Percentiles rank a stretch among this genome's conserved stretches.
Conservation (phyloP, 2,797 vertebrate genomes). For the Thalassophryne amazonica region DNA sequence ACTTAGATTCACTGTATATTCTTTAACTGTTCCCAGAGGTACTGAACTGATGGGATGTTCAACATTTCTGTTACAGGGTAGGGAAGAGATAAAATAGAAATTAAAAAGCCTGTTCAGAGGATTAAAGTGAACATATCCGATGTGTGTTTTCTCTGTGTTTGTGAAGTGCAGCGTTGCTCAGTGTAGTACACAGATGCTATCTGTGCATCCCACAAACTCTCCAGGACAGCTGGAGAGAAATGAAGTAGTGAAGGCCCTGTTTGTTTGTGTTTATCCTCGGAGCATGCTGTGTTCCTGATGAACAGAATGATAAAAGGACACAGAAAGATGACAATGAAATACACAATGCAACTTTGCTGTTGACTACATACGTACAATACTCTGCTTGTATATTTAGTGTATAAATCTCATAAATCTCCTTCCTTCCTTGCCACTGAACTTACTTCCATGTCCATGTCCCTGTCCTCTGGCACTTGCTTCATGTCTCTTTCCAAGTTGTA, state of each 20-base stretch:
- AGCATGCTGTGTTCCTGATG: constrained; percentile 67
- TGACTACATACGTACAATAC: constrained; percentile 21
- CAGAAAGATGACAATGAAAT: background rate
- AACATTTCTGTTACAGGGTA: constrained; percentile 12
- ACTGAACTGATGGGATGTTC: constrained; percentile 4
- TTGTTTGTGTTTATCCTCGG: constrained; percentile 73
- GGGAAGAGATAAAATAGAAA: constrained; percentile 48
- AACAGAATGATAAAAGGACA: constrained; percentile 42
- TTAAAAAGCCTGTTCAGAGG: constrained; percentile 36
- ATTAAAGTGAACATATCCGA: constrained; percentile 65
- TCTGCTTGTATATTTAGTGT: no score
- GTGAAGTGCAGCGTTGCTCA: constrained; percentile 60
- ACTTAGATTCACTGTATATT: background rate
- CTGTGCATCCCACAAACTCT: constrained; percentile 67
- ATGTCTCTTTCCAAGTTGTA: constrained; percentile 18
- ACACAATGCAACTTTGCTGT: background rate
- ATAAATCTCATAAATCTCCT: no score
- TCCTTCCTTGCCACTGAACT: no score
- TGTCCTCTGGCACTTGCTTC: background rate
- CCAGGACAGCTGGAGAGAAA: constrained; percentile 35
- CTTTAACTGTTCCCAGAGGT: background rate
- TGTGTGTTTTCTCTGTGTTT: constrained; percentile 66
- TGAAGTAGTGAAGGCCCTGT: constrained; percentile 38
- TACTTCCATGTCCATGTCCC: constrained; percentile 15
- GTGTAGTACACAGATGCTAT: constrained; percentile 70